Percentiles rank a stretch among this genome's conserved stretches.
Conservation (phyloP, 2,797 vertebrate genomes). For the Pangasius larnaudii region DNA sequence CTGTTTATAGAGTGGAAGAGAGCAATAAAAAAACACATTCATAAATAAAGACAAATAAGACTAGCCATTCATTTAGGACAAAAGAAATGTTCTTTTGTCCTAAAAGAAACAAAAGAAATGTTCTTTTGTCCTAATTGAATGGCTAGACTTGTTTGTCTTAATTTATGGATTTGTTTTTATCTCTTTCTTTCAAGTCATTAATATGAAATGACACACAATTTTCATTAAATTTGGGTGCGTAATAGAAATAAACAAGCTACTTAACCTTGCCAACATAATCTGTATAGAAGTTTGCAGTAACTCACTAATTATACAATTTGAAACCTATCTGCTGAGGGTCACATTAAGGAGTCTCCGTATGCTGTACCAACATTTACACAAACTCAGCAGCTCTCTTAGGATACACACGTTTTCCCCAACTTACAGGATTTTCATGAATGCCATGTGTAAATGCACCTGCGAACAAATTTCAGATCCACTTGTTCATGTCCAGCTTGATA, state of each 20-base stretch:
- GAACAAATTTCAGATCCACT: neutral
- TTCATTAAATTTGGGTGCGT: neutral
- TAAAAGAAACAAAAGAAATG: no score
- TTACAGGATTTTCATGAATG: neutral
- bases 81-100: neutral
- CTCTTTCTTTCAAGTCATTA: neutral
- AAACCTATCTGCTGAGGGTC: neutral
- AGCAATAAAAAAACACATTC: neutral
- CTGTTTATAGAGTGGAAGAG: neutral
- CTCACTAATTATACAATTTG: neutral
- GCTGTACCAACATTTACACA: neutral
- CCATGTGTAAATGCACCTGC: neutral
- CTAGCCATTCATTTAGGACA: neutral
- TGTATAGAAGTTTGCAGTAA: no score
- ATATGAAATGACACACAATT: neutral
- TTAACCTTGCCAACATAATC: neutral
- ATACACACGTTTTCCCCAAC: neutral
- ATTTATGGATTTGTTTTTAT: neutral
- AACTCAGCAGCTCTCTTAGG: neutral
- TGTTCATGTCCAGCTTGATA: neutral
- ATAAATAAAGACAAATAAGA: neutral
- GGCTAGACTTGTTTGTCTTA: neutral
- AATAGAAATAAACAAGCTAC: neutral
- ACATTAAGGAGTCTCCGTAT: neutral
- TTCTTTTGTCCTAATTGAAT: neutral